Percentiles rank a stretch among this genome's conserved stretches.
Conservation (phyloP, 1,140 invertebrate genomes). For the Bombus confusus region DNA sequence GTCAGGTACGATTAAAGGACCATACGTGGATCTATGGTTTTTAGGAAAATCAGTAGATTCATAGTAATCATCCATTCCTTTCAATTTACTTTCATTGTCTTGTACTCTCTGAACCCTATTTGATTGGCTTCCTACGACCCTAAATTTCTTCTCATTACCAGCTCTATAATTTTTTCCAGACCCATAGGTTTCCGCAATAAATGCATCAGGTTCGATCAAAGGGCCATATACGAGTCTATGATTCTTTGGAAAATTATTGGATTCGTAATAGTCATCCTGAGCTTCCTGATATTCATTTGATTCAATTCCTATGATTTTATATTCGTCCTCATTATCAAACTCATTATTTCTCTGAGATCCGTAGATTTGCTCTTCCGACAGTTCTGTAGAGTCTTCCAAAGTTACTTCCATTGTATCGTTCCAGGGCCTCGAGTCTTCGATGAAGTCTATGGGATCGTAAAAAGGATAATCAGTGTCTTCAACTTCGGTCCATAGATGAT, state of each 20-base stretch:
- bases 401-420: constrained; percentile 3
- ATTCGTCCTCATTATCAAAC: neutral
- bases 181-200: constrained; percentile 34
- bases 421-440: constrained; percentile 32
- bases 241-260: neutral
- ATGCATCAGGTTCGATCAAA: neutral
- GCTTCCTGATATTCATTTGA: neutral
- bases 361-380: constrained; percentile 50
- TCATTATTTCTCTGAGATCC: neutral
- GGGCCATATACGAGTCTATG: neutral
- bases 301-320: neutral
- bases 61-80: neutral
- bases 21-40: neutral
- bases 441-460: constrained; percentile 48
- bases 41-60: neutral
- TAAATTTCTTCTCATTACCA: neutral
- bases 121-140: no score
- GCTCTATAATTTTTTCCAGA: neutral
- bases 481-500: neutral
- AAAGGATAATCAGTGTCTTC: constrained; percentile 10
- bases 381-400: constrained; percentile 35
- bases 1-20: neutral
- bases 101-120: neutral
- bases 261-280: neutral
- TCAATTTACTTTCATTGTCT: neutral